These are phyloP conservation scores for Acholoe squamosa DNA, from an alignment of 2,888 invertebrate genomes.

Conservation along the genomic window DNA sequence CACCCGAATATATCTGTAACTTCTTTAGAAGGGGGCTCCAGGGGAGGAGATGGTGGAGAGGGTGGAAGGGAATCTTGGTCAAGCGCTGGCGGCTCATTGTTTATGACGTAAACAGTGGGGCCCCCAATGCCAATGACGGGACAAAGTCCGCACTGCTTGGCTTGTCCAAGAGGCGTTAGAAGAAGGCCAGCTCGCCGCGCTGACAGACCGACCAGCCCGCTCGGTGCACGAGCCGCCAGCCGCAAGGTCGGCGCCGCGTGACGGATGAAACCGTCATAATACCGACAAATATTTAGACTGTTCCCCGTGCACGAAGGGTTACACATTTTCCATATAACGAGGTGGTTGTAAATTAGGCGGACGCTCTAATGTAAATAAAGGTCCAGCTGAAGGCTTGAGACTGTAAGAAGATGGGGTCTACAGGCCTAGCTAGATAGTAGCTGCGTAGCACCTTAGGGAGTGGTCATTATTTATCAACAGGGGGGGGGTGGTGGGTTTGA, in stretches of 20 bases:
- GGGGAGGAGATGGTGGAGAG: neutral
- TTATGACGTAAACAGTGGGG: constrained; percentile 31
- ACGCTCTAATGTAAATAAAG: constrained; percentile 30
- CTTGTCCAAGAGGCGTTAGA: neutral
- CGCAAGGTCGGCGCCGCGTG: neutral
- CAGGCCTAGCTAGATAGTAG: too few relatives aligned
- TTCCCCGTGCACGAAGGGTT: neutral
- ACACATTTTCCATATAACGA: neutral
- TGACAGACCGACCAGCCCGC: neutral
- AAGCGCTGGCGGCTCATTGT: constrained; percentile 38
- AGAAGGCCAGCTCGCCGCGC: neutral
- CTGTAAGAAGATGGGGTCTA: too few relatives aligned
- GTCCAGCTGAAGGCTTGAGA: too few relatives aligned
- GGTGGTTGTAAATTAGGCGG: constrained; percentile 18
- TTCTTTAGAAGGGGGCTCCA: too few relatives aligned
- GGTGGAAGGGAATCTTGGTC: neutral
- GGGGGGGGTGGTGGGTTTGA: neutral
- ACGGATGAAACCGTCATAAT: constrained; percentile 52
- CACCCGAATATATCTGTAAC: neutral
- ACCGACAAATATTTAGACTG: constrained; percentile 37
- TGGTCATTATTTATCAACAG: neutral
- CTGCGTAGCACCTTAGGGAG: neutral
- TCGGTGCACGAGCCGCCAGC: neutral
- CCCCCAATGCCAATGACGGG: neutral
- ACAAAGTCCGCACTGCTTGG: neutral